A percentile compares a stretch with the other conserved stretches of the same genome.
Conservation (phyloP, 2,888 invertebrate genomes). For the Autographa pulchrina region DNA sequence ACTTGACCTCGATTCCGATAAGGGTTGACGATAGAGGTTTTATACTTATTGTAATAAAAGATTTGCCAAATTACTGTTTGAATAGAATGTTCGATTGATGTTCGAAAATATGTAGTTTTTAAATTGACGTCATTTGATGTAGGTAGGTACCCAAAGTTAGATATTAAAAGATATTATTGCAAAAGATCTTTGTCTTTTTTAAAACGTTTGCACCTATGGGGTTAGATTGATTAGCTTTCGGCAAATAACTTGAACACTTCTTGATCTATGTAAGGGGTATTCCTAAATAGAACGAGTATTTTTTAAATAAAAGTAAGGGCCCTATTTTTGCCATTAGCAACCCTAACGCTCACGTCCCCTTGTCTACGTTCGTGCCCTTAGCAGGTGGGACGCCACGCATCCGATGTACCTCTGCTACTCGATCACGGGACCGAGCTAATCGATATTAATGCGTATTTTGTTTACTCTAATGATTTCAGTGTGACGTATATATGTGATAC, state of each 20-base stretch:
- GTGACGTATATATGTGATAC: no score
- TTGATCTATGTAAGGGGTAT: no score
- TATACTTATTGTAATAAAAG: not conserved
- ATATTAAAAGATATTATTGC: no score
- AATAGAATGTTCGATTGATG: not conserved
- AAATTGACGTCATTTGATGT: not conserved
- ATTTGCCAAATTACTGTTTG: not conserved
- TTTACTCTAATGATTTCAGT: no score
- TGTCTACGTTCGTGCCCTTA: slow-evolving; percentile 30
- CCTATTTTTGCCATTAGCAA: not conserved
- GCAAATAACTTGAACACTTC: no score
- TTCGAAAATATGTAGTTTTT: not conserved
- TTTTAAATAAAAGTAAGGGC: no score
- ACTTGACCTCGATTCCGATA: slow-evolving; percentile 59
- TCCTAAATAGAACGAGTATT: no score
- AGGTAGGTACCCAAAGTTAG: no score
- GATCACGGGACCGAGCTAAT: slow-evolving; percentile 28
- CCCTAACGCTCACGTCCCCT: slow-evolving; percentile 21
- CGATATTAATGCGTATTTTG: slow-evolving; percentile 33
- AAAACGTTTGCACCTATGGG: no score
- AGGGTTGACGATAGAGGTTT: slow-evolving; percentile 33
- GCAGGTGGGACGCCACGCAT: slow-evolving; percentile 23
- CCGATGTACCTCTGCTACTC: slow-evolving; percentile 12
- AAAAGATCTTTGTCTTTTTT: no score
- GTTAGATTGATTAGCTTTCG: no score